Evolutionary conservation across 2,113 vertebrate species (phyloP), one percentile per base, ranked within the genome.

Genomic region (Pelecanus crispus): DNA sequence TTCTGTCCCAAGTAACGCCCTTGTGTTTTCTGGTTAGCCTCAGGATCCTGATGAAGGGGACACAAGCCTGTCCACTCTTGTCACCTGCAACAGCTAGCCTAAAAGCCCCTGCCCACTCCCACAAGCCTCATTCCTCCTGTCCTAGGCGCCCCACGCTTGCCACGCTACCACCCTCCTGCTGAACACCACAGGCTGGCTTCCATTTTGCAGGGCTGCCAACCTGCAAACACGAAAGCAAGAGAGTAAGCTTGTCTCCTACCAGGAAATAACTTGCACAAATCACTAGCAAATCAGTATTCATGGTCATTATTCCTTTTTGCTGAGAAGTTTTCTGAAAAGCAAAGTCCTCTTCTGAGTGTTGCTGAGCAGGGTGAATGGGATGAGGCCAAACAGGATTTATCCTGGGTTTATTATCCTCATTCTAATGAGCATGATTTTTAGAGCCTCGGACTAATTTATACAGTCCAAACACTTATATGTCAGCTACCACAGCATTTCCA

Each of bases 381-480:
- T 7, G 11, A n/a, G 20, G 29, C 21, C 3, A 0, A 78, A 21
- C 0, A 0, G 36, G 40, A 73, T n/a, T n/a, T n/a, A n/a, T n/a
- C n/a, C n/a, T n/a, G n/a, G n/a, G n/a, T n/a, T n/a, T n/a, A n/a
- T n/a, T n/a, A n/a, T n/a, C n/a, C n/a, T n/a, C n/a, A n/a, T n/a
- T n/a, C n/a, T n/a, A n/a, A 24, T 1, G 11, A 83, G 24, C 13
- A 16, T 6, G 17, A 44, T 47, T 78, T 88, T 84, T 34, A 75
- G 66, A 83, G n/a, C 74, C 21, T 12, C 4, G 6, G 42, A 72
- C 58, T 45, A 73, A 95, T 40, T 3, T 45, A 17, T 71, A 36
- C 66, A 66, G 56, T 8, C 15, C 61, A 22, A 92, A 70, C 34
- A 11, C 62, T 65, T 67, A 5, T 34, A 53, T 1, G 12, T 24